Conservation (phyloP, 2,797 vertebrate genomes). For the Kryptolebias ocellatus region DNA sequence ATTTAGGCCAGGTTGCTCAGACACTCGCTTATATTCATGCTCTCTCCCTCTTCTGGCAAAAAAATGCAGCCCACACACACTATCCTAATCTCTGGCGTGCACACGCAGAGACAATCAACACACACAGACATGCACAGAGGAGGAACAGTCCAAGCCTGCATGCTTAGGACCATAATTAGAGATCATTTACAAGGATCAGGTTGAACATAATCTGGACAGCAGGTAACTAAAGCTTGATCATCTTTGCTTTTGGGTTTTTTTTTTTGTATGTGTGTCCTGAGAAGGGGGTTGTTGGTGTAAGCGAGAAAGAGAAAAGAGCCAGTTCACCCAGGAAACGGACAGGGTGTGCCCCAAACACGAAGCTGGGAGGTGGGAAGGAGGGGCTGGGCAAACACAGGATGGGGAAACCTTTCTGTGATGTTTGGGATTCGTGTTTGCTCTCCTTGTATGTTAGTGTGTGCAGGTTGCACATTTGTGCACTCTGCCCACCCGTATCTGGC, state of each 20-base stretch:
- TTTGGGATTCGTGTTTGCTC: constrained; percentile 69
- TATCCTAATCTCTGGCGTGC: constrained; percentile 52
- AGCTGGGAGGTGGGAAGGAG: constrained; percentile 65
- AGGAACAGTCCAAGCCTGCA: constrained; percentile 67
- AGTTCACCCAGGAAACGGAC: constrained; percentile 71
- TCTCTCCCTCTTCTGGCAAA: constrained; percentile 42
- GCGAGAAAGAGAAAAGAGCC: constrained; percentile 24
- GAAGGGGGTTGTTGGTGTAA: constrained; percentile 10
- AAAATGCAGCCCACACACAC: constrained; percentile 50
- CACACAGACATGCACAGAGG: constrained; percentile 36
- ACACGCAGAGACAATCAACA: constrained; percentile 19
- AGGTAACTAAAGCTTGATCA: constrained; percentile 65
- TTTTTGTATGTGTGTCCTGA: constrained; percentile 12
- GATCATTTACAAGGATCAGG: constrained; percentile 78
- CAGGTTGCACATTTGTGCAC: constrained; percentile 33
- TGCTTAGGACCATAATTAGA: constrained; percentile 70
- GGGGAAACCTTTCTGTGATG: constrained; percentile 64
- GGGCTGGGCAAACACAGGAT: constrained; percentile 71
- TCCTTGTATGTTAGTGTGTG: constrained; percentile 18
- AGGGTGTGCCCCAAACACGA: constrained; percentile 74
- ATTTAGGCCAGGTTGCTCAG: constrained; percentile 57
- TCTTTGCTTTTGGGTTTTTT: constrained; percentile 20
- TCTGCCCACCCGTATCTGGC: constrained; percentile 17
- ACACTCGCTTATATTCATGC: constrained; percentile 47
- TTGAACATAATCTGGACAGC: constrained; percentile 76